A percentile compares a stretch with the other conserved stretches of the same genome.
These are phyloP conservation scores for Corvus moneduloides DNA, from an alignment of 2,113 vertebrate genomes.

Conservation along the genomic window DNA sequence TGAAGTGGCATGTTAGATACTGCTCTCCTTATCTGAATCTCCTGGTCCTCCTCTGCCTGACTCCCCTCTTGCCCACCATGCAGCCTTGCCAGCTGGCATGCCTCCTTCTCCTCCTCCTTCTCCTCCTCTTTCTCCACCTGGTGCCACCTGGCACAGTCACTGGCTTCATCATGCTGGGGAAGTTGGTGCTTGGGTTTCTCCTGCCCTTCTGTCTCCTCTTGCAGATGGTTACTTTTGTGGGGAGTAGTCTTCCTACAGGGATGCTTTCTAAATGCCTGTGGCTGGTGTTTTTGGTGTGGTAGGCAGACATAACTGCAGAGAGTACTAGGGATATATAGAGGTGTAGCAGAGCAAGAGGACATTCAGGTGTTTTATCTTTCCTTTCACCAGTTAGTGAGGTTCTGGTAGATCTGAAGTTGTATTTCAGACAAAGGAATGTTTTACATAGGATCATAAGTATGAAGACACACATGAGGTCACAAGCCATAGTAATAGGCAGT, in stretches of 20 bases:
- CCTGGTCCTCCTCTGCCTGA: neutral
- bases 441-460: neutral
- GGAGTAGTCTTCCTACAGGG: accelerated
- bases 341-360: neutral
- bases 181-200: neutral
- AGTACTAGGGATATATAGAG: neutral
- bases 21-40: neutral
- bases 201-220: neutral
- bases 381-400: neutral
- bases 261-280: neutral
- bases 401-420: neutral
- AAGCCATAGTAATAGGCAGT: neutral
- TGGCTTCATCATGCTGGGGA: neutral
- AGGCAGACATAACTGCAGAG: neutral
- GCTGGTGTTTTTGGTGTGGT: neutral
- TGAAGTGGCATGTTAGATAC: neutral
- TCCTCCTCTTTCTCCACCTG: neutral
- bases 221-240: neutral
- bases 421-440: neutral
- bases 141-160: neutral
- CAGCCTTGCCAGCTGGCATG: neutral
- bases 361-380: neutral
- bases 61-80: neutral
- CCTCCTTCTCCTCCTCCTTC: neutral
- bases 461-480: neutral